Conservation (phyloP, 2,797 vertebrate species). For the Sphenodon punctatus region DNA sequence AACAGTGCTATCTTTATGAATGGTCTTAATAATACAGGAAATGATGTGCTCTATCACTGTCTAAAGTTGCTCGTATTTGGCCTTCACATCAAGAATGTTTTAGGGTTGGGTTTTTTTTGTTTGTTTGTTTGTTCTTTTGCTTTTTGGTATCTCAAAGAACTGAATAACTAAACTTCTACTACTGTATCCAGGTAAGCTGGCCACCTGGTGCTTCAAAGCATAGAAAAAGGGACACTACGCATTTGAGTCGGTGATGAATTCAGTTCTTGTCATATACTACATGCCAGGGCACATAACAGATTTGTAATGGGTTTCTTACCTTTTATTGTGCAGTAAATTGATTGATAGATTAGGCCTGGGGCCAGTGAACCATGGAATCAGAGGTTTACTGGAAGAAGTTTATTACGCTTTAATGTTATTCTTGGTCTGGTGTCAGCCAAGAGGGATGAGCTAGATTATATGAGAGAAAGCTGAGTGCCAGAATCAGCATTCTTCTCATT, state of each 20-base stretch:
- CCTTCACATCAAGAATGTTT: conserved; percentile 18
- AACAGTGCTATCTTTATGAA: conserved; percentile 41
- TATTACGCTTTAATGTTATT: conserved; percentile 82
- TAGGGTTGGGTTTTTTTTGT: not conserved
- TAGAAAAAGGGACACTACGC: conserved; percentile 28
- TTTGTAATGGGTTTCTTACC: conserved; percentile 78
- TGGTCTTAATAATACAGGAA: conserved; percentile 54
- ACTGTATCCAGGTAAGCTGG: conserved; percentile 39
- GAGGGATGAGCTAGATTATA: conserved; percentile 81
- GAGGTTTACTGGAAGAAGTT: conserved; percentile 75
- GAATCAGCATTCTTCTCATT: conserved; percentile 73
- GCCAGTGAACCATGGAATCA: conserved; percentile 74
- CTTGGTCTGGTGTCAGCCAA: conserved; percentile 74
- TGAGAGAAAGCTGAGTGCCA: conserved; percentile 75
- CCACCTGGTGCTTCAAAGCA: conserved; percentile 64
- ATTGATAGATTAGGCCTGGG: conserved; percentile 79
- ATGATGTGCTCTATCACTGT: conserved; percentile 37
- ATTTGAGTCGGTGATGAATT: conserved; percentile 60
- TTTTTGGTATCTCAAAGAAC: conserved; percentile 49
- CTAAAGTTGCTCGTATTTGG: no score
- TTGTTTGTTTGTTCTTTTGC: conserved; percentile 53
- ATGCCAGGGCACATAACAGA: conserved; percentile 72
- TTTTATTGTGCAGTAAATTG: conserved; percentile 78
- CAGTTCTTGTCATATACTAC: conserved; percentile 73
- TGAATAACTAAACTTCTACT: conserved; percentile 31